Conservation (phyloP, 2,113 vertebrate genomes). For the Neopipo cinnamomea region DNA sequence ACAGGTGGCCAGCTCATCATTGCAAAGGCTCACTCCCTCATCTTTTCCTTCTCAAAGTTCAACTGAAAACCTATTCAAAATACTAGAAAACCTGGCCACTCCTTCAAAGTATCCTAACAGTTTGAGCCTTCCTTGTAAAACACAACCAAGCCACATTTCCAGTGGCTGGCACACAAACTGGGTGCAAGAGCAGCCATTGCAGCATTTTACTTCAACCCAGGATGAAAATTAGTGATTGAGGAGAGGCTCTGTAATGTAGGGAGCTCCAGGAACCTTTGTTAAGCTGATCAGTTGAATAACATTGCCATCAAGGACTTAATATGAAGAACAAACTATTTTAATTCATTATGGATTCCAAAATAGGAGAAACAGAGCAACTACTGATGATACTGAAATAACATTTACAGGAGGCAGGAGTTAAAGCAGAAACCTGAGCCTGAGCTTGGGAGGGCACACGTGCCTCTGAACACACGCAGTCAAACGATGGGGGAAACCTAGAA, state of each 20-base stretch:
- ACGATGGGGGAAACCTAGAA: neutral
- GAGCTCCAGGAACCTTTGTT: neutral
- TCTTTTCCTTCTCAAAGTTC: neutral
- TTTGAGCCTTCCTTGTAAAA: neutral
- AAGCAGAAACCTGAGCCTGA: neutral
- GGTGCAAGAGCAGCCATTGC: neutral
- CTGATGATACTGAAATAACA: neutral
- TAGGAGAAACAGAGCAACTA: neutral
- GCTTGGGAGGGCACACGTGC: neutral
- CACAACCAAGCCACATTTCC: neutral
- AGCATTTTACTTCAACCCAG: neutral
- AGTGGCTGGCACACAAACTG: neutral
- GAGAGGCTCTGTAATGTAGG: neutral
- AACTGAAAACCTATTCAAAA: neutral
- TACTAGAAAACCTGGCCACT: neutral
- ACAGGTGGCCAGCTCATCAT: neutral
- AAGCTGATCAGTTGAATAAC: neutral
- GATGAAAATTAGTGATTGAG: neutral
- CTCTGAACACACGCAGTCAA: rapidly evolving
- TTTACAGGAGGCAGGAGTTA: neutral
- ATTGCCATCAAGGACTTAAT: neutral
- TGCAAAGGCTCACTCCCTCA: neutral
- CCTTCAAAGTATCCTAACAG: neutral
- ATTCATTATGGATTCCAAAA: neutral
- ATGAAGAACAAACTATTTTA: neutral